Evolutionary conservation across 2,797 vertebrate species (phyloP).

Genomic region (Lepus oiostolus): DNA sequence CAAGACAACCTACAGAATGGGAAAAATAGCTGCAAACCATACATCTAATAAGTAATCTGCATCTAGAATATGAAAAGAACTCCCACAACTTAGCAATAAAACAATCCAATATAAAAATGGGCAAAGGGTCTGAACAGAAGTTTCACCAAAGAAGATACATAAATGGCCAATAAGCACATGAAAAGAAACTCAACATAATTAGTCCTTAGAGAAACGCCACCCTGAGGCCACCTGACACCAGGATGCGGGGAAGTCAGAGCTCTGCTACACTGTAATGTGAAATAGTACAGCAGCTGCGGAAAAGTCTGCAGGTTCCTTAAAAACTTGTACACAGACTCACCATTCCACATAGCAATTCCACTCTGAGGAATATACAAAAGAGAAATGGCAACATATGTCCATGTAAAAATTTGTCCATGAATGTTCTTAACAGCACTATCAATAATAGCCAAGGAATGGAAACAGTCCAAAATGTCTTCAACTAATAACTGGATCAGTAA

Average conservation of each 20-base stretch:
- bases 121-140: background rate
- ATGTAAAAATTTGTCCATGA: background rate
- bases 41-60: background rate
- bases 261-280: background rate
- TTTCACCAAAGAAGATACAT: slow-evolving; percentile 20
- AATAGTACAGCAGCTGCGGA: background rate
- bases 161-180: background rate
- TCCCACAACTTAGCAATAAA: background rate
- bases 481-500: background rate
- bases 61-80: background rate
- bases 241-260: background rate
- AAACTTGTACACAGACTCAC: background rate
- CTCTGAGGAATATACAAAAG: background rate
- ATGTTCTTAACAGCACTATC: background rate
- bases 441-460: background rate
- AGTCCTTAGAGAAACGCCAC: background rate
- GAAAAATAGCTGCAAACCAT: slow-evolving; percentile 3
- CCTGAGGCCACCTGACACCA: background rate
- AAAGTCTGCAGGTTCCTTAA: background rate
- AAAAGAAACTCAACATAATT: background rate
- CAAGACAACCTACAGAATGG: background rate
- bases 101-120: background rate
- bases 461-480: background rate
- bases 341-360: background rate
- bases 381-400: background rate